Conservation (phyloP, 35 echinoderm and acorn worm species). For the Strongylocentrotus purpuratus region DNA sequence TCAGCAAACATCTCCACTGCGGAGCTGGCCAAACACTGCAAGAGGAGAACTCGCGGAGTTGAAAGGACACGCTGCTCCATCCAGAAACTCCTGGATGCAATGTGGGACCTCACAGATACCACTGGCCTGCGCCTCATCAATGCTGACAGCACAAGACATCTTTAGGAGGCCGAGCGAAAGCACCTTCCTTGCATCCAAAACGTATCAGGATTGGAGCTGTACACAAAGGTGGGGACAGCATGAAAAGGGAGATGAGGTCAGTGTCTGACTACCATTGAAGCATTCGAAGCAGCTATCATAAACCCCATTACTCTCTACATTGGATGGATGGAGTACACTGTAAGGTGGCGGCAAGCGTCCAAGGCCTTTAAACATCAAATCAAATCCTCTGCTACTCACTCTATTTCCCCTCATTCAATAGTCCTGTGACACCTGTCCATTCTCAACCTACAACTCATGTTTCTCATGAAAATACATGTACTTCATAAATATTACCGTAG, state of each 20-base stretch:
- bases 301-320: no score
- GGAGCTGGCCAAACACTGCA: constrained; percentile 52
- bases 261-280: no score
- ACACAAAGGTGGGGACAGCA: constrained; percentile 25
- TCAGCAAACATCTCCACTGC: constrained; percentile 30
- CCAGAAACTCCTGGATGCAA: constrained; percentile 10
- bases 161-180: constrained; percentile 57
- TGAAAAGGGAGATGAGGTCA: constrained; percentile 36
- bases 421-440: no score
- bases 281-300: no score
- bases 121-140: constrained; percentile 56
- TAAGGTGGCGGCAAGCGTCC: no score
- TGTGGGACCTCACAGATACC: constrained; percentile 52
- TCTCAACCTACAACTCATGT: no score
- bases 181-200: constrained; percentile 60
- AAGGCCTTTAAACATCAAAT: no score
- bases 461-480: no score
- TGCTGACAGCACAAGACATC: background rate
- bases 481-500: no score
- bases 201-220: constrained; percentile 41
- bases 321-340: no score
- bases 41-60: constrained; percentile 27
- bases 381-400: no score
- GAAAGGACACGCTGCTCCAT: background rate
- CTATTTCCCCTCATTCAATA: no score